Conservation (phyloP, 2,888 invertebrate species). For the Drosophila barbarae region DNA sequence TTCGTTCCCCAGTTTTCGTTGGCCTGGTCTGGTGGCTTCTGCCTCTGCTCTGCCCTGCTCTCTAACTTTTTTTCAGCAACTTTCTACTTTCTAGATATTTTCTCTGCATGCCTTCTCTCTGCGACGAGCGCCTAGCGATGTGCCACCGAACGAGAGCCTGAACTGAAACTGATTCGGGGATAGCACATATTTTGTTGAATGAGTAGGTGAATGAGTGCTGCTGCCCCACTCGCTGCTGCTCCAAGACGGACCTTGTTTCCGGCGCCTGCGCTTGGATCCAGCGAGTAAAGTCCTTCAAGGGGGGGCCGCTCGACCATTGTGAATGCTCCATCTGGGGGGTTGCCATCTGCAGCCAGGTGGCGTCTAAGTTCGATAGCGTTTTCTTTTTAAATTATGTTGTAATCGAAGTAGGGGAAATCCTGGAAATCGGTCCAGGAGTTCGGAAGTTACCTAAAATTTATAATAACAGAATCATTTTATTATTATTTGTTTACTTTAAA, state of each 20-base stretch:
- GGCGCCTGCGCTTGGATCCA: slow-evolving; percentile 51
- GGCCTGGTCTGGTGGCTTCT: slow-evolving; percentile 27
- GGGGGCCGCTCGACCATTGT: slow-evolving; percentile 29
- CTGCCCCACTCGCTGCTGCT: slow-evolving; percentile 53
- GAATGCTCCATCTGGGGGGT: slow-evolving; percentile 33
- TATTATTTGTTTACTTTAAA: no score
- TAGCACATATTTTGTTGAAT: slow-evolving; percentile 68
- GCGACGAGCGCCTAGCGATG: slow-evolving; percentile 67
- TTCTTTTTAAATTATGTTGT: background rate
- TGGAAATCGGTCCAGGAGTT: no score
- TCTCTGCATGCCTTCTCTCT: slow-evolving; percentile 52
- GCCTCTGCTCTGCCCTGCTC: slow-evolving; percentile 30
- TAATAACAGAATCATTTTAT: background rate
- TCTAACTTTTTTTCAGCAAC: slow-evolving; percentile 32
- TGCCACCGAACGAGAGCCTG: slow-evolving; percentile 72
- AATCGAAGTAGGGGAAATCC: background rate
- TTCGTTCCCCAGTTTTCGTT: slow-evolving; percentile 18
- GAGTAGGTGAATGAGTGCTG: slow-evolving; percentile 62
- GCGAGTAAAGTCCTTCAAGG: slow-evolving; percentile 36
- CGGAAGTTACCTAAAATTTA: background rate
- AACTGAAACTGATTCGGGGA: slow-evolving; percentile 55
- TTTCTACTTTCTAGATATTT: slow-evolving; percentile 39
- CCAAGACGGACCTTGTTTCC: slow-evolving; percentile 37
- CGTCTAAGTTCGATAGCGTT: slow-evolving; percentile 7
- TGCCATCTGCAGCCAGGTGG: slow-evolving; percentile 9